These are phyloP conservation scores for Sinocyclocheilus maitianheensis DNA, from an alignment of 2,113 vertebrate genomes.

Conservation along the genomic window DNA sequence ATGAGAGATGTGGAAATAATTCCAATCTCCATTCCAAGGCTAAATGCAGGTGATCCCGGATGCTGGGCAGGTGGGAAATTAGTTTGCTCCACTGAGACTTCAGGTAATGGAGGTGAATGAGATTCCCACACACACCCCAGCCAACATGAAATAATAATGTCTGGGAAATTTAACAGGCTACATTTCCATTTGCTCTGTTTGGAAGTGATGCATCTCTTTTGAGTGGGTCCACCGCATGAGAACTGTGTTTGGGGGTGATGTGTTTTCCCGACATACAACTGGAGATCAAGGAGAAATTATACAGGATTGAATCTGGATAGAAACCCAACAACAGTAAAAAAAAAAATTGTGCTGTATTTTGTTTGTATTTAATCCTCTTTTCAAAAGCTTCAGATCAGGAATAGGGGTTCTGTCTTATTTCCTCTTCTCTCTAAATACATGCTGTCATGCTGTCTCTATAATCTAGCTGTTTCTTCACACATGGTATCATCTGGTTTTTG, in stretches of 20 bases:
- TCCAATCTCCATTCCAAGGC: slow-evolving; percentile 54
- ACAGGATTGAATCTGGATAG: not conserved
- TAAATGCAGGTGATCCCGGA: slow-evolving; percentile 46
- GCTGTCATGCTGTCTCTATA: not conserved
- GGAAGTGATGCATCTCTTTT: slow-evolving; percentile 46
- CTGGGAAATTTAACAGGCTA: slow-evolving; percentile 50
- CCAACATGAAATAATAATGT: slow-evolving; percentile 58
- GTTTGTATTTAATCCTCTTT: not conserved
- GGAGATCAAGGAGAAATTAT: slow-evolving; percentile 16
- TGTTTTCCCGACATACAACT: not conserved
- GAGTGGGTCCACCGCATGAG: slow-evolving; percentile 36
- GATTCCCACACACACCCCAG: slow-evolving; percentile 52
- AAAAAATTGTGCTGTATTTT: not conserved
- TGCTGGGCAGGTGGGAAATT: slow-evolving; percentile 51
- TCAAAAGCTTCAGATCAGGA: not conserved
- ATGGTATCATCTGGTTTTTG: slow-evolving; percentile 19
- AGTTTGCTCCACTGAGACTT: slow-evolving; percentile 54
- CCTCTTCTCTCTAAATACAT: slow-evolving; percentile 1
- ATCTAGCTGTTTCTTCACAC: not conserved
- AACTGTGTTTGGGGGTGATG: not conserved
- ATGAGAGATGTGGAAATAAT: slow-evolving; percentile 59
- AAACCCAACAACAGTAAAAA: not conserved
- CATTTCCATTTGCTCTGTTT: slow-evolving; percentile 49
- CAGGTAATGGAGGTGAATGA: slow-evolving; percentile 57
- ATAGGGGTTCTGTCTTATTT: not conserved